Evolutionary conservation across 2,797 vertebrate genomes (phyloP).

Genomic region (Erethizon dorsatum): DNA sequence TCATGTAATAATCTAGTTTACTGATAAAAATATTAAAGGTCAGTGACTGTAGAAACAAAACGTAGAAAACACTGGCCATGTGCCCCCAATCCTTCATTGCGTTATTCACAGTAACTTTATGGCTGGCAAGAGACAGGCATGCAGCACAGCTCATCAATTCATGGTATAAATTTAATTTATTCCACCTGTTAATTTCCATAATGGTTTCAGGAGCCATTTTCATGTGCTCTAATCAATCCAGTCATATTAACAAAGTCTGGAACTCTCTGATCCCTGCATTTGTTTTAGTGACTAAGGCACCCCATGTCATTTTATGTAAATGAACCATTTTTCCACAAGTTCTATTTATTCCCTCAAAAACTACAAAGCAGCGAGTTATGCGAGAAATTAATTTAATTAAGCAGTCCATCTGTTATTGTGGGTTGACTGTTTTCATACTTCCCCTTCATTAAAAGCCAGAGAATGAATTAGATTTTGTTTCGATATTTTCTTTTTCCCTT

Average conservation of each 20-base stretch:
- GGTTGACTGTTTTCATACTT: slow-evolving; percentile 47
- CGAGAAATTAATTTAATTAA: slow-evolving; percentile 65
- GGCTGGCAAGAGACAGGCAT: background rate
- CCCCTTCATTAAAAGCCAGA: slow-evolving; percentile 46
- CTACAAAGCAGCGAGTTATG: slow-evolving; percentile 39
- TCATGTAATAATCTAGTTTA: background rate
- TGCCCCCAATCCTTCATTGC: background rate
- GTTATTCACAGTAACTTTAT: slow-evolving; percentile 21
- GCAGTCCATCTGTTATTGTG: slow-evolving; percentile 3
- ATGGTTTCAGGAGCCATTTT: slow-evolving; percentile 53
- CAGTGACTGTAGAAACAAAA: background rate
- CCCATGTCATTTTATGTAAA: slow-evolving; percentile 57
- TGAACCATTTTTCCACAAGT: slow-evolving; percentile 67
- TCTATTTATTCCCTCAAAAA: slow-evolving; percentile 52
- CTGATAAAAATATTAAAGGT: slow-evolving; percentile 33
- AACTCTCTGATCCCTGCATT: background rate
- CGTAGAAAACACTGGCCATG: background rate
- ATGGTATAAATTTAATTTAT: slow-evolving; percentile 57
- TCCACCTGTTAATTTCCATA: slow-evolving; percentile 58
- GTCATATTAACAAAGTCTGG: slow-evolving; percentile 5
- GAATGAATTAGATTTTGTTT: slow-evolving; percentile 50
- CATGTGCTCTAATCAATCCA: slow-evolving; percentile 18
- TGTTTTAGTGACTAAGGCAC: slow-evolving; percentile 34
- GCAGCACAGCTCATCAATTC: background rate
- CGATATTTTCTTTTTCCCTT: slow-evolving; percentile 17